A percentile compares a stretch with the other conserved stretches of the same genome.
Evolutionary conservation across 2,113 vertebrate species (phyloP).

Genomic region (Mohoua ochrocephala): DNA sequence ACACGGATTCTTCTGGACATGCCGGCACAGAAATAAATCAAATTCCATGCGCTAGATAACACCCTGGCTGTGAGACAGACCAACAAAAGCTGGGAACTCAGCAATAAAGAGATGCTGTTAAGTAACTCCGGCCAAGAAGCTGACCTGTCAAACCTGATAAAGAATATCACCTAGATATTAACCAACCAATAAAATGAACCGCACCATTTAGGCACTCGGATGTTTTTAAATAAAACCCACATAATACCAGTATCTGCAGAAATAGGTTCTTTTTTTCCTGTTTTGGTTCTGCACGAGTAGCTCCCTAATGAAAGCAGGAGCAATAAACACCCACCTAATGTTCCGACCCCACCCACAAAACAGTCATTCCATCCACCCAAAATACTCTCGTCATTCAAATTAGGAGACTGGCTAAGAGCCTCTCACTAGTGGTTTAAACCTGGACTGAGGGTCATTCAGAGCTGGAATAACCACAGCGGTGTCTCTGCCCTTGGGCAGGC

Average conservation of each 20-base stretch:
- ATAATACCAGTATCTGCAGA: background rate
- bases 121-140: background rate
- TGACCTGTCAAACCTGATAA: conserved; percentile 22
- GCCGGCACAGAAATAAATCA: conserved; percentile 39
- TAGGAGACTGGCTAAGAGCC: background rate
- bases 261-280: background rate
- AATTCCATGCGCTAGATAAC: background rate
- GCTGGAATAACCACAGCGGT: background rate
- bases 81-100: background rate
- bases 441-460: background rate
- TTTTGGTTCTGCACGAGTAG: background rate
- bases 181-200: background rate
- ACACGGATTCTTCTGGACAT: conserved; percentile 5
- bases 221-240: background rate
- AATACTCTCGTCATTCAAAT: background rate
- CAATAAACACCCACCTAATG: background rate
- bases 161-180: background rate
- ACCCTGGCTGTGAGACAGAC: background rate
- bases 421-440: background rate
- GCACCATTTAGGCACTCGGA: background rate
- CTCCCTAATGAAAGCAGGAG: background rate
- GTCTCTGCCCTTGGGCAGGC: background rate
- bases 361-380: background rate
- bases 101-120: background rate
- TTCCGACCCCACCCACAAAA: background rate